Conservation (phyloP, 2,888 invertebrate genomes). For the Amphipyra berbera region DNA sequence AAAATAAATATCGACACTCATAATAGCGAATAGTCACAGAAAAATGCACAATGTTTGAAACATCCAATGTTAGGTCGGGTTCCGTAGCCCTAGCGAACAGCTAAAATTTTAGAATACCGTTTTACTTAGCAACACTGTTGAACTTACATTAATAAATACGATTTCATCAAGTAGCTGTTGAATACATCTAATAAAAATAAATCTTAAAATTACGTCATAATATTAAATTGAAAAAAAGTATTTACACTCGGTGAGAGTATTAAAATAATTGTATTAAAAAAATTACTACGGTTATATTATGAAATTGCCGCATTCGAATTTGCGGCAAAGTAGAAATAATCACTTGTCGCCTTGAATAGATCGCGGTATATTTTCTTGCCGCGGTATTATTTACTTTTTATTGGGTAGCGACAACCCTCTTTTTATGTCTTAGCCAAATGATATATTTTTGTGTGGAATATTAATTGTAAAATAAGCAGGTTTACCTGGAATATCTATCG, state of each 20-base stretch:
- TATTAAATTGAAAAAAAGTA: slow-evolving; percentile 4
- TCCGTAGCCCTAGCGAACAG: background rate
- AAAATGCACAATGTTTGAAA: slow-evolving; percentile 25
- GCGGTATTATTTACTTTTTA: background rate
- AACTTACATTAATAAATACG: background rate
- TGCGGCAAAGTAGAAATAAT: background rate
- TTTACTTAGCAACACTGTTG: slow-evolving; percentile 22
- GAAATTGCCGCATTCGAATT: background rate
- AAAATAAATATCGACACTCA: slow-evolving; percentile 25
- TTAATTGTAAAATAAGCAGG: background rate
- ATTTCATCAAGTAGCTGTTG: no score
- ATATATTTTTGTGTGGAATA: background rate
- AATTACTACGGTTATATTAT: background rate
- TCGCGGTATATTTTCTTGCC: background rate
- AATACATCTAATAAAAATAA: no score
- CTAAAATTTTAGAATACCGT: slow-evolving; percentile 19
- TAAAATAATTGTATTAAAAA: slow-evolving; percentile 2
- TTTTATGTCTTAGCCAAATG: background rate
- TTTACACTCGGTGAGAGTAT: slow-evolving; percentile 1
- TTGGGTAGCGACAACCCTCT: slow-evolving; percentile 2
- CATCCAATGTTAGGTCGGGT: background rate
- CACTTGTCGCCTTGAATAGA: background rate
- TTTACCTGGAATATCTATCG: no score
- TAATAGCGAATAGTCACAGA: slow-evolving; percentile 23
- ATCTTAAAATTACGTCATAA: background rate